Evolutionary conservation across 2,888 invertebrate species (phyloP).

Genomic region (Ctena decussata): DNA sequence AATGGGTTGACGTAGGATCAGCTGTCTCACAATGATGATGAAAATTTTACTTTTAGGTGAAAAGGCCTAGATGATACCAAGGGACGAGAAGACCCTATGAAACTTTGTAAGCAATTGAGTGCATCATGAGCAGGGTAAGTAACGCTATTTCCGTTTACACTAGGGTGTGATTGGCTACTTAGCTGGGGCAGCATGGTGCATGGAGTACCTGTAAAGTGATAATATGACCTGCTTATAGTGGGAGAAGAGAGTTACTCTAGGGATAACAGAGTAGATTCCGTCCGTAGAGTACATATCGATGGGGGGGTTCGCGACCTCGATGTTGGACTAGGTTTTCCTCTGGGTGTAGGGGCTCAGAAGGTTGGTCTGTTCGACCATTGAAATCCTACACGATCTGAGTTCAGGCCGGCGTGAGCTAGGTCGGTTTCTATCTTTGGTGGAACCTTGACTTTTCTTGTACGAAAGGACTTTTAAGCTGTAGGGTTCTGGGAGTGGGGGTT

Average conservation of each 20-base stretch:
- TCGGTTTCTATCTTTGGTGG: slow-evolving; percentile 74
- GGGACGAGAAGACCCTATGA: slow-evolving; percentile 94
- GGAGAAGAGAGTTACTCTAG: slow-evolving; percentile 92
- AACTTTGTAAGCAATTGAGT: slow-evolving; percentile 88
- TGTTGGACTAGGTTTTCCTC: slow-evolving; percentile 94
- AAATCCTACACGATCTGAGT: slow-evolving; percentile 96
- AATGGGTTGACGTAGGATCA: slow-evolving; percentile 49
- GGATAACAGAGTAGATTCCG: slow-evolving; percentile 95
- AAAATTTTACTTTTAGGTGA: slow-evolving; percentile 53
- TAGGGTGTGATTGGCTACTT: slow-evolving; percentile 58
- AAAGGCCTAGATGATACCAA: slow-evolving; percentile 40
- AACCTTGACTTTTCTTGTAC: neutral
- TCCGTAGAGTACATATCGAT: slow-evolving; percentile 92
- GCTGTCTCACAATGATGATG: slow-evolving; percentile 25
- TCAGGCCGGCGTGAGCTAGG: slow-evolving; percentile 95
- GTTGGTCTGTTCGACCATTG: slow-evolving; percentile 91
- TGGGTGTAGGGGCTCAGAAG: slow-evolving; percentile 90
- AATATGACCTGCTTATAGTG: slow-evolving; percentile 46
- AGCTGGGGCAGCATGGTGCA: slow-evolving; percentile 71
- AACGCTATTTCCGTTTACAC: slow-evolving; percentile 87
- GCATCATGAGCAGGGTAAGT: no score
- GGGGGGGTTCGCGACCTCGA: slow-evolving; percentile 94
- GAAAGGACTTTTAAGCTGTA: slow-evolving; percentile 12
- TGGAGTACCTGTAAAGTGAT: slow-evolving; percentile 39
- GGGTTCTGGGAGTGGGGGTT: no score